phyloP scores from a whole-genome alignment of 2,888 invertebrate species.

The Meandrusa payeni region DNA sequence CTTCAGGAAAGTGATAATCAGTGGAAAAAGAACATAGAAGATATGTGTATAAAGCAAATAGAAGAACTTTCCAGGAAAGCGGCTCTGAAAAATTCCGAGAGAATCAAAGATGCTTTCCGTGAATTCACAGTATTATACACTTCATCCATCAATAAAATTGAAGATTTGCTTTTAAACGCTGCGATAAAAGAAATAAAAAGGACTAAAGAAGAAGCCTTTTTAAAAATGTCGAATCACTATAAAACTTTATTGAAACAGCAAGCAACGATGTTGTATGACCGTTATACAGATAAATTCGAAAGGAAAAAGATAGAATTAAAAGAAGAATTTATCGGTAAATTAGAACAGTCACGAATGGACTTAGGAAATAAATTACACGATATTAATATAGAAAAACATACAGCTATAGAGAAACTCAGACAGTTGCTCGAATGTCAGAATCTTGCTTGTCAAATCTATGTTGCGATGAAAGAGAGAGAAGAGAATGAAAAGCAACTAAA shows the following conservation, averaged over 20 bases:
- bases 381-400: constrained; percentile 60
- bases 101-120: constrained; percentile 45
- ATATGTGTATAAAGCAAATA: constrained; percentile 37
- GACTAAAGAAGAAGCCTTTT: constrained; percentile 38
- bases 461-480: constrained; percentile 65
- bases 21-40: constrained; percentile 48
- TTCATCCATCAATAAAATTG: constrained; percentile 51
- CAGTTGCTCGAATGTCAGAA: constrained; percentile 58
- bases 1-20: constrained; percentile 45
- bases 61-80: constrained; percentile 38
- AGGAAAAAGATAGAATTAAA: constrained; percentile 48
- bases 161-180: constrained; percentile 50
- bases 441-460: constrained; percentile 68
- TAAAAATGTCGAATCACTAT: constrained; percentile 49
- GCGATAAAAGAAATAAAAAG: constrained; percentile 48
- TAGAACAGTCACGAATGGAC: constrained; percentile 39
- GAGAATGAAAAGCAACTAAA: constrained; percentile 50
- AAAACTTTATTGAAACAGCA: constrained; percentile 47
- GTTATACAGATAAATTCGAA: constrained; percentile 44
- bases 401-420: constrained; percentile 56
- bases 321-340: constrained; percentile 42
- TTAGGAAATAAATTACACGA: constrained; percentile 50
- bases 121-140: constrained; percentile 52
- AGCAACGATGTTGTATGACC: constrained; percentile 51
- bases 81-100: constrained; percentile 43